Base-by-base conservation (phyloP, 2,888 invertebrate genomes). In the Drosophila paramelanica region DNA sequence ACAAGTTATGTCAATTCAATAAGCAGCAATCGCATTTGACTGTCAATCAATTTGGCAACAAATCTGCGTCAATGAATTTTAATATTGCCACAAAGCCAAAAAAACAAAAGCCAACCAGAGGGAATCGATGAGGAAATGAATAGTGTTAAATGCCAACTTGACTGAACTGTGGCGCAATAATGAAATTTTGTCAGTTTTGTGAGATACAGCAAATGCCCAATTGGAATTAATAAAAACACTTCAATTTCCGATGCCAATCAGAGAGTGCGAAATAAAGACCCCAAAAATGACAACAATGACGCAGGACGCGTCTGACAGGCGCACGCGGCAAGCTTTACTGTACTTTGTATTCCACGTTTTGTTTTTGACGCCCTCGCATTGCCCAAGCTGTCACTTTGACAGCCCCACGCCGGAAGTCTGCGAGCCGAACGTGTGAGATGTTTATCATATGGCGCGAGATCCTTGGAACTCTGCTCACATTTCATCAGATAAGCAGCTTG, bases 401-500 rank as follows among this genome's bases (percentile, higher is more conserved):
- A 86, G 82, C 70, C 65, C 59, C 67, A 59, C 27, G 71, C 79
- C 82, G 82, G 83, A 88, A 73, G 79, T 67, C 67, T 46, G 79
- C 50, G 36, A 43, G 69, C 36, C 62, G 82, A 73, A 86, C 84
- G 75, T 70, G 77, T 79, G 82, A 87, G 89, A 89, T 89, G 88
- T 85, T 88, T 89, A 90, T 89, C 89, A 85, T 52, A 70, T 70
- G 65, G 49, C 57, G 67, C 66, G 47, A 62, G 74, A 72, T 73
- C 67, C 66, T 73, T 58, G 72, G 67, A 75, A 80, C 81, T 60
- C 79, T 67, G 90, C 89, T 89, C 90, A 80, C 86, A 89, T 89
- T 90, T 87, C 90, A 90, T 81, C 84, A 73, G 88, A 89, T 89
- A 89, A 89, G 87, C 87, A 81, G 90, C 88, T 90, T 89, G 90